Conservation (phyloP, 2,888 invertebrate species). For the Hypselothyrea guttata region DNA sequence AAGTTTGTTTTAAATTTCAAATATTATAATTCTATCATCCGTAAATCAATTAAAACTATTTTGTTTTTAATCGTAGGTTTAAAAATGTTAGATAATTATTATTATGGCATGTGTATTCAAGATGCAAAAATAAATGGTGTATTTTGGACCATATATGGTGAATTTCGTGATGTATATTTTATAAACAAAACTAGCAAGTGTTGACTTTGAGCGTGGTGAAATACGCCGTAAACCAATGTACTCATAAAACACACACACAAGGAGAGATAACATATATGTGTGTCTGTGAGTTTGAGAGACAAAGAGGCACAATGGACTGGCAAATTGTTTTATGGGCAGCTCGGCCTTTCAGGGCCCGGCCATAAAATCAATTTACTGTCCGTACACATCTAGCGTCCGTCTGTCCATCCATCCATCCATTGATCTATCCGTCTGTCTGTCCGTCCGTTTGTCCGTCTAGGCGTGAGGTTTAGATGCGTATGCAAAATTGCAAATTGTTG, state of each 20-base stretch:
- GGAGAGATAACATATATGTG: slow-evolving; percentile 1
- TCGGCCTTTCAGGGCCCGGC: slow-evolving; percentile 66
- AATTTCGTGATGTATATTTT: no score
- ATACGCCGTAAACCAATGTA: slow-evolving; percentile 22
- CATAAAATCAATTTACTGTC: slow-evolving; percentile 71
- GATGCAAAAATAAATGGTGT: no score
- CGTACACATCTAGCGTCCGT: slow-evolving; percentile 33
- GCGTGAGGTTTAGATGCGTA: slow-evolving; percentile 54
- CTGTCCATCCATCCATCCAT: neutral
- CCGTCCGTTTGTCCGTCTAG: slow-evolving; percentile 18
- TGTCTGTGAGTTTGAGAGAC: slow-evolving; percentile 27
- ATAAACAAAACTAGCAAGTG: no score
- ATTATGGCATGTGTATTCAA: no score
- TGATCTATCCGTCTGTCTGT: neutral
- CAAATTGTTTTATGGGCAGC: slow-evolving; percentile 76
- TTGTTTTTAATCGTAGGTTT: no score
- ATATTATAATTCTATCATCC: no score
- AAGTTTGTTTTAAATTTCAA: no score
- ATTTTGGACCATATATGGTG: no score
- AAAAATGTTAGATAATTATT: no score
- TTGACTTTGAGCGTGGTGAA: no score
- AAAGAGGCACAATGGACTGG: slow-evolving; percentile 47
- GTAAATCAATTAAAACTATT: no score
- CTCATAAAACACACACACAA: slow-evolving; percentile 12
- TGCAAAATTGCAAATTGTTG: slow-evolving; percentile 61